Percentiles rank a stretch among this genome's conserved stretches.
phyloP scores from a whole-genome alignment of 2,113 vertebrate species.

The Xenopus laevis region DNA sequence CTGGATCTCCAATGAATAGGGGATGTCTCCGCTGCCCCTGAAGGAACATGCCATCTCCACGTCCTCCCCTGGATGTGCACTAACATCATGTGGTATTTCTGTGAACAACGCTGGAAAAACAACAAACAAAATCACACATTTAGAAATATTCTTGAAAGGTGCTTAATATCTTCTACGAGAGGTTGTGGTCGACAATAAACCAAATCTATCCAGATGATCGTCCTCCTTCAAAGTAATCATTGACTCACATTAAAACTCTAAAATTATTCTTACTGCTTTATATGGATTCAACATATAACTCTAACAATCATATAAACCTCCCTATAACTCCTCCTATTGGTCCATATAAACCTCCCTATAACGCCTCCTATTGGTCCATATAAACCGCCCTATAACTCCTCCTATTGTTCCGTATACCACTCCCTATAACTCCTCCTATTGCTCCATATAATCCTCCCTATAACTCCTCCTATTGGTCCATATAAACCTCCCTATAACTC shows the following conservation, averaged over 20 bases:
- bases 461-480: background rate
- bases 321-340: background rate
- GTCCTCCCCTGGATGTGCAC: conserved; percentile 77
- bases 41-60: conserved; percentile 98
- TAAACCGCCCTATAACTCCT: background rate
- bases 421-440: conserved; percentile 1
- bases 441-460: conserved; percentile 15
- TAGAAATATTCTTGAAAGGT: background rate
- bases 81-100: conserved; percentile 86
- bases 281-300: too few relatives aligned
- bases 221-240: too few relatives aligned
- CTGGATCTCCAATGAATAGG: conserved; percentile 94
- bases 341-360: background rate
- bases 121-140: background rate
- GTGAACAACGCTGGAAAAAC: conserved; percentile 82
- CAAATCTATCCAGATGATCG: too few relatives aligned
- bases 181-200: too few relatives aligned
- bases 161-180: too few relatives aligned
- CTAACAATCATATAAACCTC: too few relatives aligned
- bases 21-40: conserved; percentile 81
- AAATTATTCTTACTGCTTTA: too few relatives aligned
- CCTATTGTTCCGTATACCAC: conserved; percentile 9
- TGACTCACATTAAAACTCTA: too few relatives aligned
- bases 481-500: conserved; percentile 18
- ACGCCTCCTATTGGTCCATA: conserved; percentile 14